These are phyloP conservation scores for Fregetta grallaria DNA, from an alignment of 2,113 vertebrate genomes.

Conservation along the genomic window DNA sequence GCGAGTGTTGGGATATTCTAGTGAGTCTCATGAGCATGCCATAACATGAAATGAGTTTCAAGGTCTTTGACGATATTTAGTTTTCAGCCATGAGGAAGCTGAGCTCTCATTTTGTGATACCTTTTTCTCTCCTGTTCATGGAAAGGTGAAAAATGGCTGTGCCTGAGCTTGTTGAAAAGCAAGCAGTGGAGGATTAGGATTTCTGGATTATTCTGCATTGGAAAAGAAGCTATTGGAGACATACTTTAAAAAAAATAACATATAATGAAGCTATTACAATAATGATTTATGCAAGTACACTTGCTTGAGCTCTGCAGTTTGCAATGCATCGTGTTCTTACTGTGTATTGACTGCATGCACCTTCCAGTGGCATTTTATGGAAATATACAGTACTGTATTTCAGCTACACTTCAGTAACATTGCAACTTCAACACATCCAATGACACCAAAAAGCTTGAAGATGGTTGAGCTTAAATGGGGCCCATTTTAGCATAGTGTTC, in stretches of 20 bases:
- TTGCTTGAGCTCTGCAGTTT: background rate
- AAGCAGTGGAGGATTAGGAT: background rate
- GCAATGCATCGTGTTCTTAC: background rate
- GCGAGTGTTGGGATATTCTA: background rate
- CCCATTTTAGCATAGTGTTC: background rate
- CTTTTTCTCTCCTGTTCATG: background rate
- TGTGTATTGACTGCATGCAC: background rate
- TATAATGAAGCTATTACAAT: background rate
- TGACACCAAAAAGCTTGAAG: background rate
- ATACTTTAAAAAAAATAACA: background rate
- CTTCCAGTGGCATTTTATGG: background rate
- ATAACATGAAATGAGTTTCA: background rate
- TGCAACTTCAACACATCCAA: background rate
- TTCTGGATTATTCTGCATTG: background rate
- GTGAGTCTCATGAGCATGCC: background rate
- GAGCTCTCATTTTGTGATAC: background rate
- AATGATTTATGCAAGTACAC: background rate
- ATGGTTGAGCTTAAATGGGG: background rate
- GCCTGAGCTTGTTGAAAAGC: background rate
- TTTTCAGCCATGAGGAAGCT: background rate
- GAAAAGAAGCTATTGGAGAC: background rate
- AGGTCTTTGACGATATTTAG: background rate
- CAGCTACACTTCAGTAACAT: background rate
- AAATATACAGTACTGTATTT: background rate
- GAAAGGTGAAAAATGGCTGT: background rate